These are phyloP conservation scores for Watsonalla cultraria DNA, from an alignment of 2,888 invertebrate species.

Conservation along the genomic window DNA sequence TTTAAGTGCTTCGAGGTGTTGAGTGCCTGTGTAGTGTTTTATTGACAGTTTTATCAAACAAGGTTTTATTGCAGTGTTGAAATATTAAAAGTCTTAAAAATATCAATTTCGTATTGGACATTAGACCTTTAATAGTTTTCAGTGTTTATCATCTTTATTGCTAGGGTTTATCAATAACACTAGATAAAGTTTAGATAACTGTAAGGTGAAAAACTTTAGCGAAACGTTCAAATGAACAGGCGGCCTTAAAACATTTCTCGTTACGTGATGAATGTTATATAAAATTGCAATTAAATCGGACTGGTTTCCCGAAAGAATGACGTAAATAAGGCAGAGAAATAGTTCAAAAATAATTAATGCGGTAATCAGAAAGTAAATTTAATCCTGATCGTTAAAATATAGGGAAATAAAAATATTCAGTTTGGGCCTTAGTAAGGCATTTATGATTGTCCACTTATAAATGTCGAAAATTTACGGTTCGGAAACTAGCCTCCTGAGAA, in stretches of 20 bases:
- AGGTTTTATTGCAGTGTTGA: conserved; percentile 25
- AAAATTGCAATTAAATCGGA: not conserved
- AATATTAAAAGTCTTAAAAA: not conserved
- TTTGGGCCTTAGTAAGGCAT: no score
- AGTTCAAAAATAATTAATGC: not conserved
- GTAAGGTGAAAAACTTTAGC: not conserved
- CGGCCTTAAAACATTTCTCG: not conserved
- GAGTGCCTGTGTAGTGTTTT: conserved; percentile 46
- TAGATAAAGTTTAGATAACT: conserved; percentile 17
- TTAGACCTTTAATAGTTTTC: not conserved
- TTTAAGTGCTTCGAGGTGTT: conserved; percentile 12
- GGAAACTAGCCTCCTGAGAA: no score
- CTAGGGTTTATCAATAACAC: conserved; percentile 29
- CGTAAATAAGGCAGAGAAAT: not conserved
- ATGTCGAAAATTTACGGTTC: no score
- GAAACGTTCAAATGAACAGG: not conserved
- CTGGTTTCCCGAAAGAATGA: not conserved
- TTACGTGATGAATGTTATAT: not conserved
- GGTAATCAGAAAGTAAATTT: not conserved
- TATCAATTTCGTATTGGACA: no score
- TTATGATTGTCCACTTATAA: no score
- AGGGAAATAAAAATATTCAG: no score
- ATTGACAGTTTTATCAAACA: conserved; percentile 22
- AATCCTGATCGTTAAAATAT: no score
- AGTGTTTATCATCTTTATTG: conserved; percentile 16